Evolutionary conservation across 2,888 invertebrate species (phyloP).

Genomic region (Leptinotarsa peninsularis): DNA sequence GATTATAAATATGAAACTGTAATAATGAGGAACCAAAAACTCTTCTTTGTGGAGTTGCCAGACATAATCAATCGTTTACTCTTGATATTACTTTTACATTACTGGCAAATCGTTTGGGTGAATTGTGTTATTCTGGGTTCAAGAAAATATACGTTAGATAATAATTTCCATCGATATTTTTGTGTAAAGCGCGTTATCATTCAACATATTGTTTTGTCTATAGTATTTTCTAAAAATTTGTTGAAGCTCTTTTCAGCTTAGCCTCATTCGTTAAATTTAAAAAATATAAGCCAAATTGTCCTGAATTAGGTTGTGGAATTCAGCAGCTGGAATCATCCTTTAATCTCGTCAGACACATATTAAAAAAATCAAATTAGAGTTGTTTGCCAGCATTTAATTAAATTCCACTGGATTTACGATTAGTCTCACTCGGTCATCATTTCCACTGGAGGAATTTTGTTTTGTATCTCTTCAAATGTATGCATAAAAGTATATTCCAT

Average conservation of each 20-base stretch:
- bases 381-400: conserved; percentile 4
- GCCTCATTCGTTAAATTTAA: not conserved
- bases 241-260: not conserved
- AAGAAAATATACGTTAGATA: no score
- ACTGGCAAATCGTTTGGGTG: no score
- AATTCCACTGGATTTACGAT: not conserved
- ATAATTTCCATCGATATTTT: no score
- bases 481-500: not conserved
- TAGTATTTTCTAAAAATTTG: no score
- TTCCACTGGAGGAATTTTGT: not conserved
- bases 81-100: no score
- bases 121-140: no score
- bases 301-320: not conserved
- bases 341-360: conserved; percentile 4
- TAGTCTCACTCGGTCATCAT: not conserved
- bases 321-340: not conserved
- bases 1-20: no score
- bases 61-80: no score
- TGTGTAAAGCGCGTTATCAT: no score
- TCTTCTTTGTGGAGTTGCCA: no score
- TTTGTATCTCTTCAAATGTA: not conserved
- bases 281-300: not conserved
- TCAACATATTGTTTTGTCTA: not conserved
- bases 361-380: conserved; percentile 11
- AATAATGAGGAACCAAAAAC: no score